Evolutionary conservation across 2,797 vertebrate species (phyloP).

Genomic region (Stomatorhinus walkeri): DNA sequence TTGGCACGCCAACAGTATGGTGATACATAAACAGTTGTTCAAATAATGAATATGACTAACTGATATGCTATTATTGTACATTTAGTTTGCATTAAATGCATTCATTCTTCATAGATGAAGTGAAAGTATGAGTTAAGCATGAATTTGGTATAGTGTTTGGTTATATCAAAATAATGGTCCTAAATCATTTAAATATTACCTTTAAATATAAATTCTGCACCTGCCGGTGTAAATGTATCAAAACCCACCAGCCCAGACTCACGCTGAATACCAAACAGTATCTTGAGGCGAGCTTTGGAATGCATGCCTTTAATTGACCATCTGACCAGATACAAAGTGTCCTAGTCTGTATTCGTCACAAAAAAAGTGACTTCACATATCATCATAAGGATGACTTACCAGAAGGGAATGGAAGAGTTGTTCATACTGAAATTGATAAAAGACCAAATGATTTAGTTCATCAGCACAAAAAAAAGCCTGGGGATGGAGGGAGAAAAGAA

Average conservation of each 20-base stretch:
- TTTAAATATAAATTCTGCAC: background rate
- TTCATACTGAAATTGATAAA: background rate
- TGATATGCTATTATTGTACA: background rate
- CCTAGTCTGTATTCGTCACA: background rate
- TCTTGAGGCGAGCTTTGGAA: background rate
- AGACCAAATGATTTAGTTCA: background rate
- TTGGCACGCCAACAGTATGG: background rate
- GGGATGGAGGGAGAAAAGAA: background rate
- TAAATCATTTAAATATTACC: background rate
- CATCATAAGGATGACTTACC: background rate
- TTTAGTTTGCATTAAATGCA: background rate
- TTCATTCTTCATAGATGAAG: background rate
- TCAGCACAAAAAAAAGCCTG: background rate
- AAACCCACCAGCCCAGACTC: background rate
- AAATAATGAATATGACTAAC: background rate
- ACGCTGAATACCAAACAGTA: conserved; percentile 12
- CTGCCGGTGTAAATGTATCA: background rate
- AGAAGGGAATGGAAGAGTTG: background rate
- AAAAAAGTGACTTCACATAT: background rate
- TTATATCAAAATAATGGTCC: background rate
- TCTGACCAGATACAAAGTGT: background rate
- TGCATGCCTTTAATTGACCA: background rate
- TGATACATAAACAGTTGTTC: background rate
- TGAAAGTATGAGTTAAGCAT: background rate
- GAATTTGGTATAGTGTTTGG: background rate